Evolutionary conservation across 1,140 invertebrate genomes (phyloP), one percentile per base, ranked within the genome.

Genomic region (Uloborus diversus): DNA sequence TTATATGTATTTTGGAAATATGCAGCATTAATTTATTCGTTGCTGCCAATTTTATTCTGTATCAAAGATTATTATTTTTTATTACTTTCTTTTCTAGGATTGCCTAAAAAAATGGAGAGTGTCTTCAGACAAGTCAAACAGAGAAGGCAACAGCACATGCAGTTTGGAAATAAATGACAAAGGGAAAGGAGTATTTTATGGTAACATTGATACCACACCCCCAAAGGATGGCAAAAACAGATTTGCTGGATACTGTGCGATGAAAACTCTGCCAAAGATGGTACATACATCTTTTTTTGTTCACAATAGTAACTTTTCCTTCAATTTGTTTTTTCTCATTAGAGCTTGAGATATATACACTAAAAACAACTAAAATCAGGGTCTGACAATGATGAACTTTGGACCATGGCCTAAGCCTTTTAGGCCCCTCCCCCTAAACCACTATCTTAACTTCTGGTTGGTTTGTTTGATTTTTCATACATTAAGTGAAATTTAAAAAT

Each of bases 221-320:
- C 93, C 94, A 1, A 92, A 94, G 86, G 94, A 96, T 90, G 95
- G 95, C 17, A 87, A 87, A 75, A 88, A 91, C 1, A 92, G 91
- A 79, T 88, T 88, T 70, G 87, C 92, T 51, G 95, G 95, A 1
- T 97, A 93, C 85, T 94, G 91, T 69, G 93, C 92, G 84, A 89
- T 96, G 17, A 89, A 89, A 76, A 92, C 93, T 0, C 88, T 90
- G 65, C 86, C 89, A 84, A 87, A 89, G 69, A 86, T 87, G 85
- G 93, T 93, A 87, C 88, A 88, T 86, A 64, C 3, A 56, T 69
- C 28, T 14, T 33, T 4, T 32, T 17, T 5, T 25, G 27, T 28
- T n/a, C n/a, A n/a, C n/a, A n/a, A n/a, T n/a, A n/a, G n/a, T n/a
- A n/a, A n/a, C n/a, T n/a, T n/a, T n/a, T n/a, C n/a, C n/a, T n/a